Percentiles rank a stretch among this genome's conserved stretches.
Evolutionary conservation across 2,888 invertebrate genomes (phyloP).

Genomic region (Caenorhabditis angaria): DNA sequence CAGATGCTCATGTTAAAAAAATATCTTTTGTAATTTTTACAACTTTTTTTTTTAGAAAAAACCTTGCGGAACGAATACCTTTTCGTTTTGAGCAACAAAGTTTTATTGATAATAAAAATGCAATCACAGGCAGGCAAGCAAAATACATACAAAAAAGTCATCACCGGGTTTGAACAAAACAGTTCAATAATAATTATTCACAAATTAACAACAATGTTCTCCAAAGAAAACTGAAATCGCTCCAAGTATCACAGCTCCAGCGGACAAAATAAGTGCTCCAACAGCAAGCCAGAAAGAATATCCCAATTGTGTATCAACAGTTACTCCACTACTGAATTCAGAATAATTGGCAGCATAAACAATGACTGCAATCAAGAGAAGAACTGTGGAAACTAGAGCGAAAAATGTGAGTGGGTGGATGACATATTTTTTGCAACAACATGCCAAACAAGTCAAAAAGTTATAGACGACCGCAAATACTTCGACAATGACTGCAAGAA

Average conservation of each 20-base stretch:
- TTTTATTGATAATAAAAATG: too few species aligned
- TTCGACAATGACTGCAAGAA: constrained; percentile 44
- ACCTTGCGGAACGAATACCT: background rate
- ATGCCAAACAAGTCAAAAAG: constrained; percentile 46
- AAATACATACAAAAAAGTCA: background rate
- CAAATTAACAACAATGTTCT: constrained; percentile 50
- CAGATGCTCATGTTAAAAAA: too few species aligned
- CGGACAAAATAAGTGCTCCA: constrained; percentile 47
- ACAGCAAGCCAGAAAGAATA: constrained; percentile 57
- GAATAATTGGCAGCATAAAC: constrained; percentile 47
- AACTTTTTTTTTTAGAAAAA: too few species aligned
- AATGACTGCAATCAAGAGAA: constrained; percentile 49
- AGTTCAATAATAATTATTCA: background rate
- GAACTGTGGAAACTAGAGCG: constrained; percentile 31
- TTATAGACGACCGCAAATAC: constrained; percentile 42
- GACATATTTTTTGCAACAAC: constrained; percentile 57
- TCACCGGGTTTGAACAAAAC: background rate
- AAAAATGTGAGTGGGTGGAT: constrained; percentile 55
- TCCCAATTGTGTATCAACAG: constrained; percentile 39
- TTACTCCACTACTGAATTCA: constrained; percentile 3
- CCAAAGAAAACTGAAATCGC: constrained; percentile 48
- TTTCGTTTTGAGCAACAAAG: background rate
- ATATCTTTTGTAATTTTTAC: too few species aligned
- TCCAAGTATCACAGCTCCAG: constrained; percentile 46
- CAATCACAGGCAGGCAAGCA: too few species aligned